Evolutionary conservation across 2,113 vertebrate genomes (phyloP).

Genomic region (Calidris pugnax): DNA sequence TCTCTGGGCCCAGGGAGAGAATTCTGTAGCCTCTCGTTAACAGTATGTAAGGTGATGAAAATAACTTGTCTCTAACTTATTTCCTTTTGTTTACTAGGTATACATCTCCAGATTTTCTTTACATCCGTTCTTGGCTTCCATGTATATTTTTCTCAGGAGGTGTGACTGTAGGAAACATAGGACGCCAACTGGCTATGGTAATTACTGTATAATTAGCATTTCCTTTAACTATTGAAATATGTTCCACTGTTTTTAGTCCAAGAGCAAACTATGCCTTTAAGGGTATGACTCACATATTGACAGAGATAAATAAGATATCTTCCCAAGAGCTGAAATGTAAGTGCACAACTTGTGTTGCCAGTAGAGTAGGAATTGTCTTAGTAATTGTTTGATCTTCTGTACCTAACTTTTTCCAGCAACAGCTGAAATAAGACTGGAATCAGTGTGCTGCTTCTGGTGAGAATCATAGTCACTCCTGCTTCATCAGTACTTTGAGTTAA

Average conservation of each 20-base stretch:
- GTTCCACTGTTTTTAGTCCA: neutral
- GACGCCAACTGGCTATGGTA: constrained; percentile 96
- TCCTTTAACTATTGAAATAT: constrained; percentile 4
- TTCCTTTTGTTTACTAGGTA: constrained; percentile 79
- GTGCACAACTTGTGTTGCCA: neutral
- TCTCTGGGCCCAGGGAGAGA: neutral
- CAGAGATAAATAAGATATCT: neutral
- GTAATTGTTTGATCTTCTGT: neutral
- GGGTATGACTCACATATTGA: constrained; percentile 19
- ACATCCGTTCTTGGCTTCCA: constrained; percentile 96
- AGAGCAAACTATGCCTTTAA: constrained; percentile 48
- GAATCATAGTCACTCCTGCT: neutral
- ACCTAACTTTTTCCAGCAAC: neutral
- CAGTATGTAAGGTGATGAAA: neutral
- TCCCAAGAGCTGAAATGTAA: neutral
- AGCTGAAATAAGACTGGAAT: neutral
- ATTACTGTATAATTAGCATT: constrained; percentile 39
- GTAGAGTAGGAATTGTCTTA: neutral
- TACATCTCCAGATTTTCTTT: constrained; percentile 94
- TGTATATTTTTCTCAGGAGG: constrained; percentile 99
- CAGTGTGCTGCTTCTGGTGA: neutral
- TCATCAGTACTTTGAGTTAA: neutral
- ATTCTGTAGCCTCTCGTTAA: neutral
- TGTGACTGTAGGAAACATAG: constrained; percentile 97
- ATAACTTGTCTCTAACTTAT: neutral